Base-by-base conservation (phyloP, 2,113 vertebrate species). In the Sinocyclocheilus anshuiensis region DNA sequence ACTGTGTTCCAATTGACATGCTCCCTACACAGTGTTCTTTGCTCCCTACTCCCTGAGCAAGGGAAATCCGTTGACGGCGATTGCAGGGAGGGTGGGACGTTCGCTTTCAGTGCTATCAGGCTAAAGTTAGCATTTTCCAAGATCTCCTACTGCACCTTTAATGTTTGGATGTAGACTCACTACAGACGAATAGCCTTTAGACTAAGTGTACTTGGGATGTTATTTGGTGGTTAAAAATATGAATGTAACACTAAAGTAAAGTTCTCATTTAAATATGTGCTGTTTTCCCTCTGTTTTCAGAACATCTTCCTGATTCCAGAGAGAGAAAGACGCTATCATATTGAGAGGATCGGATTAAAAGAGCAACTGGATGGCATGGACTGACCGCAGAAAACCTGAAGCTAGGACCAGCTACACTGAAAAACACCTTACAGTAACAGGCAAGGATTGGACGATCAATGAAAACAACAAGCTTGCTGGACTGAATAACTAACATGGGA, bases 271-370 rank as follows among this genome's bases (percentile, higher is more conserved):
- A 45, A 24, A 57, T 42, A 10, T 22, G 8, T 65, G 8, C 13
- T 45, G 48, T 61, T 77, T 55, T 55, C 20, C 24, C 61, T 69
- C n/a, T 83, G 29, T 13, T 77, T 84, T 57, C 77, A 86, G 84
- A 79, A 36, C 24, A 36, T 71, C 22, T 16, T 74, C 15, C 50
- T 65, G n/a, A 45, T 83, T 50, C 22, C 67, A 36, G 55, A 16
- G 18, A 72, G 22, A 48, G 22, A 48, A 13, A 72, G 22, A 79
- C 12, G 11, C 13, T 2, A 4, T 48, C 39, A 29, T 6, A 63
- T 24, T 45, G 36, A 79, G 61, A 74, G 26, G 20, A 59, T 57
- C 16, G 45, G 57, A 71, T 48, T 45, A 45, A 50, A 50, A 36
- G 8, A 15, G 67, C 59, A 75, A 84, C 77, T 8, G 33, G 65